phyloP scores from a whole-genome alignment of 2,797 vertebrate genomes.

The Streptopelia turtur region DNA sequence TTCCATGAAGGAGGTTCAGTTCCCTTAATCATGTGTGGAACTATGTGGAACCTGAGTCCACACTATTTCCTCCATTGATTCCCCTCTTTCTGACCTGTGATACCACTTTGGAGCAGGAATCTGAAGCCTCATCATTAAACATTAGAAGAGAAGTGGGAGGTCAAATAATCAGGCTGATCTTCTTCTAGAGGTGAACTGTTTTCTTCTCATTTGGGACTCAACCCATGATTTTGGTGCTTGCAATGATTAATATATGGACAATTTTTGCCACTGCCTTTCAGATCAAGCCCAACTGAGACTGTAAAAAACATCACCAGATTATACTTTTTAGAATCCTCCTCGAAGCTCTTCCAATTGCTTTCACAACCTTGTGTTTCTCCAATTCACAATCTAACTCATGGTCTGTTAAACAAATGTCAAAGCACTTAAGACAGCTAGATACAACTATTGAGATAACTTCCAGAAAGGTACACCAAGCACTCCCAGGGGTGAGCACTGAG shows the following conservation, averaged over 20 bases:
- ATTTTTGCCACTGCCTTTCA: not conserved
- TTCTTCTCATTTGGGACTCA: not conserved
- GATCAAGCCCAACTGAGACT: not conserved
- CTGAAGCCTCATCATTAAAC: not conserved
- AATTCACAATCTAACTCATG: fast-evolving
- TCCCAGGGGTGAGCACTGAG: not conserved
- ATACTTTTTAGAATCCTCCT: not conserved
- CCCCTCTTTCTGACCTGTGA: not conserved
- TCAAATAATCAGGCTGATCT: not conserved
- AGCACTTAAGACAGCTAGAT: not conserved
- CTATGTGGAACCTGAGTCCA: not conserved
- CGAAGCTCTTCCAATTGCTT: not conserved
- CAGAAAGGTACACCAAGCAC: not conserved
- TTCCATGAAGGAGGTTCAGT: not conserved
- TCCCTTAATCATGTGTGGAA: not conserved
- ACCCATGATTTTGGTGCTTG: not conserved
- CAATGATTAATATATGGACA: not conserved
- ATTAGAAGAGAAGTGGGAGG: not conserved
- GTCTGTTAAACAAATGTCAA: not conserved
- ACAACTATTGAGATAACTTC: not conserved
- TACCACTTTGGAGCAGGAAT: not conserved
- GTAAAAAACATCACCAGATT: not conserved
- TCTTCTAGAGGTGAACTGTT: not conserved
- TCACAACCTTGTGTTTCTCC: not conserved
- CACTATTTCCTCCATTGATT: not conserved